A percentile compares a stretch with the other conserved stretches of the same genome.
These are phyloP conservation scores for Erythrocebus patas DNA, from an alignment of 2,113 vertebrate genomes.

Conservation along the genomic window DNA sequence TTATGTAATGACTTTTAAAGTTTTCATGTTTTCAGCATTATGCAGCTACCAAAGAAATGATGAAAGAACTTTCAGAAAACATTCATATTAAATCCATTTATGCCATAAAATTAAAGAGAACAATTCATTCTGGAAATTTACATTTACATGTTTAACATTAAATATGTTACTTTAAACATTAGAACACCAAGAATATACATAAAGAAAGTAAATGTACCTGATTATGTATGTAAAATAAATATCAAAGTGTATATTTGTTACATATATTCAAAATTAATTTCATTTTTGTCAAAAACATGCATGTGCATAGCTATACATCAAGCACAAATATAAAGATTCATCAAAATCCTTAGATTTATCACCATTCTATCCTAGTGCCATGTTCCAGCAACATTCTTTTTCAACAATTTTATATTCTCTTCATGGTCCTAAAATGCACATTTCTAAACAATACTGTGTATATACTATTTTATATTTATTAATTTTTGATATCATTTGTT, in stretches of 20 bases:
- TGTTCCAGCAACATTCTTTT: neutral
- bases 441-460: neutral
- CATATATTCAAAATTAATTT: neutral
- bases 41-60: neutral
- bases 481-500: neutral
- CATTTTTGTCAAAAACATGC: neutral
- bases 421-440: neutral
- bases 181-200: neutral
- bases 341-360: neutral
- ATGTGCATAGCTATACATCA: neutral
- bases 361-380: neutral
- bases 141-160: neutral
- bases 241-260: neutral
- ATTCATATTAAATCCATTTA: neutral
- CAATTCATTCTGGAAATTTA: neutral
- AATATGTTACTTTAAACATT: neutral
- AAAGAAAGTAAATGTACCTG: neutral
- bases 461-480: neutral
- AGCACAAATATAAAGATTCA: neutral
- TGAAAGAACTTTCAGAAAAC: neutral
- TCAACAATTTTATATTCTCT: neutral
- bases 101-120: neutral
- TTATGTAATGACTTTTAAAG: conserved; percentile 27
- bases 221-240: neutral
- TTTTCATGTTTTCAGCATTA: conserved; percentile 31